Evolutionary conservation across 2,797 vertebrate species (phyloP).

Genomic region (Mastacembelus armatus): DNA sequence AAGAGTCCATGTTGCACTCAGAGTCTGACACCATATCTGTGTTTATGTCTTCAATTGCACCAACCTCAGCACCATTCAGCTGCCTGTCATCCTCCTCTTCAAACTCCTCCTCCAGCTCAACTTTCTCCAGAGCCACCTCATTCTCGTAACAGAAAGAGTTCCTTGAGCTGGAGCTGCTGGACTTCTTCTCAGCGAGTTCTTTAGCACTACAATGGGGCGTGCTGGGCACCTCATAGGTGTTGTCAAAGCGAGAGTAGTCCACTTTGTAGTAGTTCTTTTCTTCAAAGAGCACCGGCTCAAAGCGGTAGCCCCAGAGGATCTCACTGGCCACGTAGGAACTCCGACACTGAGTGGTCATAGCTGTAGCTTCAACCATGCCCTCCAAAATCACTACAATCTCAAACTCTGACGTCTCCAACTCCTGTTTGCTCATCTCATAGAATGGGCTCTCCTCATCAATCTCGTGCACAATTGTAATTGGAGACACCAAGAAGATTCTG

Average conservation of each 20-base stretch:
- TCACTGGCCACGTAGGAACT: conserved; percentile 95
- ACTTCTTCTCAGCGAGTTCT: conserved; percentile 94
- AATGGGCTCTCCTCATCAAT: conserved; percentile 96
- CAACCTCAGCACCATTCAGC: conserved; percentile 44
- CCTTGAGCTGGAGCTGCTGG: conserved; percentile 85
- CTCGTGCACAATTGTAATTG: conserved; percentile 95
- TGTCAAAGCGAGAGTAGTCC: conserved; percentile 96
- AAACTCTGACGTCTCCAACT: conserved; percentile 93
- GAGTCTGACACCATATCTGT: conserved; percentile 86
- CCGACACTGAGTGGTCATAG: conserved; percentile 98
- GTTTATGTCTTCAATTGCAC: conserved; percentile 85
- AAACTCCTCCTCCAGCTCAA: conserved; percentile 87
- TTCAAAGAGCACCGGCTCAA: conserved; percentile 96
- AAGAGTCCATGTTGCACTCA: conserved; percentile 88
- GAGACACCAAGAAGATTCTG: conserved; percentile 95
- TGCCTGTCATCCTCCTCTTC: conserved; percentile 63
- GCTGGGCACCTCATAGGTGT: conserved; percentile 95
- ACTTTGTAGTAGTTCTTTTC: conserved; percentile 97
- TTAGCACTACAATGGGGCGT: conserved; percentile 94
- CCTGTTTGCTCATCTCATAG: conserved; percentile 92
- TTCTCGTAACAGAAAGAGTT: conserved; percentile 99
- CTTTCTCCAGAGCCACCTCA: conserved; percentile 95
- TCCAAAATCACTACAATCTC: conserved; percentile 98
- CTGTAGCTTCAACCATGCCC: conserved; percentile 97
- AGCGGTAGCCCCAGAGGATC: conserved; percentile 97